Evolutionary conservation across 2,797 vertebrate genomes (phyloP).

Genomic region (Darevskia nairensis): DNA sequence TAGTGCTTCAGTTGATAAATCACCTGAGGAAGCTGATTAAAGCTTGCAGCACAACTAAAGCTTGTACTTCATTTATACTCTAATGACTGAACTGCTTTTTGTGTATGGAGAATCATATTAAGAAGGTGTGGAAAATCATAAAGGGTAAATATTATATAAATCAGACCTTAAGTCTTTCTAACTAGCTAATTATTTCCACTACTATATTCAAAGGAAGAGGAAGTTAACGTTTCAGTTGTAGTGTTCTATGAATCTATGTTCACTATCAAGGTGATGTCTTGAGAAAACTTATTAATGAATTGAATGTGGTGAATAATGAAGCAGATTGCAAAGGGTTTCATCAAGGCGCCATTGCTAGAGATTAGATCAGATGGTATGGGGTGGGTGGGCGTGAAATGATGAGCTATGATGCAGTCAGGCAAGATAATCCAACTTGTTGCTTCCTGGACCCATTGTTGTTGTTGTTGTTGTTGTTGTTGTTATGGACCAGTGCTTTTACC

Average conservation of each 20-base stretch:
- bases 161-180: not conserved
- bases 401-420: slow-evolving; percentile 22
- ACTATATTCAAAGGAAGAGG: not conserved
- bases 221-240: not conserved
- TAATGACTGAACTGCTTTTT: not conserved
- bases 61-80: not conserved
- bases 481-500: not conserved
- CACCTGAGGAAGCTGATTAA: not conserved
- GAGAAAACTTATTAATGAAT: not conserved
- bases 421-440: not conserved
- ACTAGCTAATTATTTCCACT: not conserved
- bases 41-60: not conserved
- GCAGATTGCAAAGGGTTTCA: not conserved
- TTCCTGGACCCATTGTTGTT: slow-evolving; percentile 6
- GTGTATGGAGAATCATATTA: not conserved
- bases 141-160: not conserved
- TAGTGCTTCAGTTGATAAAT: not conserved
- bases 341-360: not conserved
- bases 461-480: slow-evolving; percentile 3
- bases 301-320: slow-evolving; percentile 20
- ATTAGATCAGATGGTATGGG: slow-evolving; percentile 18
- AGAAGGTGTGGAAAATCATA: not conserved
- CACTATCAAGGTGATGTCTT: slow-evolving; percentile 17
- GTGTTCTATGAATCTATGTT: accelerated
- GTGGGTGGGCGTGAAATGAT: not conserved